Base-by-base conservation (phyloP, 2,888 invertebrate species). In the Rosalia funebris region DNA sequence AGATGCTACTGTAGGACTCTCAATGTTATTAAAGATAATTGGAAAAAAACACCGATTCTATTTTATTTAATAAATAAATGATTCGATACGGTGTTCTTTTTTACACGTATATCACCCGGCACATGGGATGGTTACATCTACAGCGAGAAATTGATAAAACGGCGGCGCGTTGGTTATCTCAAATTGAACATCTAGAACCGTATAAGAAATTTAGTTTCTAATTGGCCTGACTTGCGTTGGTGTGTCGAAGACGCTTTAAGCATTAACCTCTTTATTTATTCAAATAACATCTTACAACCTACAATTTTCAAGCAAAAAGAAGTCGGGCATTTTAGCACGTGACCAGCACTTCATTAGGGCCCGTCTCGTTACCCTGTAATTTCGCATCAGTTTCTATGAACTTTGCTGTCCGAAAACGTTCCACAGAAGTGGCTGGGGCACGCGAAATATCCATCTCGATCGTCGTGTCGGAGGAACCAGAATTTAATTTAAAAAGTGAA, bases 401-500 rank as follows among this genome's bases (percentile, higher is more conserved):
- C 25, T 7, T 7, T 7, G 25, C 7, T 25, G 25, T 7, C 7
- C 25, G 4, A n/a, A n/a, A n/a, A n/a, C n/a, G n/a, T n/a, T 47
- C 45, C 10, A 17, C 15, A 3, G 7, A 47, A 25, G n/a, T 25
- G 14, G 5, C 10, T 47, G 36, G 48, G 36, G 37, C 37, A 37
- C 48, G 48, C 37, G 48, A 37, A 48, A 48, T 48, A 48, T 19
- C 36, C 50, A 65, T 69, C 53, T 63, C 65, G 63, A 62, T 61
- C 50, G 54, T 37, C 52, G 63, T 61, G 66, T 71, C 72, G 71
- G 61, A 63, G 62, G 66, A 64, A 68, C 66, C 68, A 62, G 66
- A 68, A 63, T 63, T 68, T 63, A 69, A 71, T 68, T 72, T 70
- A 73, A 72, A 75, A 74, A 70, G 66, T 66, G 70, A 69, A 71